Evolutionary conservation across 2,888 invertebrate genomes (phyloP).

Genomic region (Parnassius apollo): DNA sequence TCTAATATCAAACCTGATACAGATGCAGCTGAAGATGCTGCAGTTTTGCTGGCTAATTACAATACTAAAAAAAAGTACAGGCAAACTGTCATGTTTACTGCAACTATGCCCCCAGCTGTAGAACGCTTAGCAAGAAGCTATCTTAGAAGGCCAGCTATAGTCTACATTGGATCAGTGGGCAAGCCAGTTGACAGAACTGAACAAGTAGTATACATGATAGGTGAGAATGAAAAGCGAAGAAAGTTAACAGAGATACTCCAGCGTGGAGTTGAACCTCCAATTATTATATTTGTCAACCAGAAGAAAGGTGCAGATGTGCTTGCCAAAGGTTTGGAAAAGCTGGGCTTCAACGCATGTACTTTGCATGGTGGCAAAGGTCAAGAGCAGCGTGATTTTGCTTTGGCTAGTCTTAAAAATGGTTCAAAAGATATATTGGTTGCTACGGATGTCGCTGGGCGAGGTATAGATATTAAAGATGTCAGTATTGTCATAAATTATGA

Average conservation of each 20-base stretch:
- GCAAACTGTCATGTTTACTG: conserved; percentile 99
- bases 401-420: conserved; percentile 97
- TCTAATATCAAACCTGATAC: conserved; percentile 98
- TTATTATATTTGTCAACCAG: conserved; percentile 99
- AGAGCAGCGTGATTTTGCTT: conserved; percentile 98
- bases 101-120: conserved; percentile 99
- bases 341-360: conserved; percentile 97
- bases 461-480: conserved; percentile 99
- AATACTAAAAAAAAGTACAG: conserved; percentile 97
- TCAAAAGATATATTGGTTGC: conserved; percentile 99
- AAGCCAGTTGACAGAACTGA: conserved; percentile 99
- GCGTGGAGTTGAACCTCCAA: conserved; percentile 96
- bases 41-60: conserved; percentile 94
- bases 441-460: conserved; percentile 99
- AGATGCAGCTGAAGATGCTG: conserved; percentile 98
- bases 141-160: conserved; percentile 96
- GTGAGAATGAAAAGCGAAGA: conserved; percentile 97
- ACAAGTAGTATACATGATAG: conserved; percentile 97
- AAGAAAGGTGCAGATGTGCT: conserved; percentile 99
- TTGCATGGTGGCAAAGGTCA: conserved; percentile 99
- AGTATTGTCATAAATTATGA: conserved; percentile 99
- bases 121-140: conserved; percentile 97
- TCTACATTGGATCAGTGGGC: conserved; percentile 97
- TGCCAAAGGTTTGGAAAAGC: conserved; percentile 97
- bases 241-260: conserved; percentile 96